Evolutionary conservation across 2,888 invertebrate genomes (phyloP), one percentile per base, ranked within the genome.

Genomic region (Euphydryas editha): DNA sequence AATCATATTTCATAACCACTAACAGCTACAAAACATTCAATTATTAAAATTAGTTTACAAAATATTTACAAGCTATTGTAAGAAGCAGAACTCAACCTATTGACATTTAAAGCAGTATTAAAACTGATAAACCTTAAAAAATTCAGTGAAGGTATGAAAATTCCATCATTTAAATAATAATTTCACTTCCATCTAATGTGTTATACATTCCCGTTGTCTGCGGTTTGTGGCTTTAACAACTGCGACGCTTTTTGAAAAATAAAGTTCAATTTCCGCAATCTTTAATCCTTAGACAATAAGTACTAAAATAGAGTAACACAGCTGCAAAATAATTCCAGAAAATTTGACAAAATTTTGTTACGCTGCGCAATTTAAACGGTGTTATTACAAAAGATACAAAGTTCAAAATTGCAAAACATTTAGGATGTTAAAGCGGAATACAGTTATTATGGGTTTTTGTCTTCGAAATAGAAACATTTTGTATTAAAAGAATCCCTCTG

Each of bases 161-260:
- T 54, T 54, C 30, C 17, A 51, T 21, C 54, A 54, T 54, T 54
- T 30, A 54, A 54, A 72, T 66, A 68, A 68, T 71, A 79, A 82
- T 84, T 78, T 80, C 79, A 58, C 51, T 64, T 82, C 78, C 77
- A 62, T 75, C 78, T 76, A 76, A 80, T 65, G 80, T 83, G 82
- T 81, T 84, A 79, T 73, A 75, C 75, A 71, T 78, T 77, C 77
- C 86, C 84, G 85, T 81, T 85, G 86, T 79, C 82, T 84, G 84
- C 73, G 86, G 85, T 82, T 78, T 80, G 82, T 70, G 85, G 86
- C 79, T 76, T 76, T 67, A 79, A 67, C 60, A 68, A 65, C 65
- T 65, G 68, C 64, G 60, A 61, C 60, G 60, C 20, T 65, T 59
- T 65, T 5, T 21, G 61, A 47, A 18, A 61, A 49, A 4, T 20